These are phyloP conservation scores for Leptosomus discolor DNA, from an alignment of 2,113 vertebrate genomes.

Conservation along the genomic window DNA sequence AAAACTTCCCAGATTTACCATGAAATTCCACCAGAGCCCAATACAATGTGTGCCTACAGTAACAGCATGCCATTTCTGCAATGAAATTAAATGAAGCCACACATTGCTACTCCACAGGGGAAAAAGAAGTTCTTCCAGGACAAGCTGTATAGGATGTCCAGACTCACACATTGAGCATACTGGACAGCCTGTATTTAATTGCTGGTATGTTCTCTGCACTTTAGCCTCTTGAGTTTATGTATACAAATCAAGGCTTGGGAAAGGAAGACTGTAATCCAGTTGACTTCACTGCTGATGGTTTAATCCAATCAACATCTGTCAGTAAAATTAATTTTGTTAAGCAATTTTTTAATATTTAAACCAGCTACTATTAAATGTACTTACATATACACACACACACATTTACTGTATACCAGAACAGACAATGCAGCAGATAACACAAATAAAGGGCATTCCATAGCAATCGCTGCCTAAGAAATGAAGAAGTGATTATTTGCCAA, in stretches of 20 bases:
- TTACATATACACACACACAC: neutral
- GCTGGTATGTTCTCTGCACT: neutral
- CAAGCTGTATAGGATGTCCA: neutral
- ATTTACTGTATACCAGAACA: neutral
- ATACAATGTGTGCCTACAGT: neutral
- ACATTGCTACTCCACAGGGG: neutral
- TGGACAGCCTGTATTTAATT: neutral
- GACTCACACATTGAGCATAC: accelerated
- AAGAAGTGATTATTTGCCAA: neutral
- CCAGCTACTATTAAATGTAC: neutral
- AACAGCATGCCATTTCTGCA: constrained; percentile 33
- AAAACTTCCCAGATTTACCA: neutral
- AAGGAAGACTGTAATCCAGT: neutral
- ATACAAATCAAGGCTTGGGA: neutral
- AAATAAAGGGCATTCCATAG: neutral
- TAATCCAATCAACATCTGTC: neutral
- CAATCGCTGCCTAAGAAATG: neutral
- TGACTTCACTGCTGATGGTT: neutral
- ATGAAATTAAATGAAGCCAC: neutral
- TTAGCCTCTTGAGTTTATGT: neutral
- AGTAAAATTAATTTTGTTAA: neutral
- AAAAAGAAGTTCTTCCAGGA: neutral
- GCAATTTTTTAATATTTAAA: neutral
- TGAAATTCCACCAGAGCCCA: neutral
- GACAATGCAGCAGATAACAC: neutral